Percentiles rank a stretch among this genome's conserved stretches.
phyloP scores from a whole-genome alignment of 2,888 invertebrate species.

The Loripinus fragilis region DNA sequence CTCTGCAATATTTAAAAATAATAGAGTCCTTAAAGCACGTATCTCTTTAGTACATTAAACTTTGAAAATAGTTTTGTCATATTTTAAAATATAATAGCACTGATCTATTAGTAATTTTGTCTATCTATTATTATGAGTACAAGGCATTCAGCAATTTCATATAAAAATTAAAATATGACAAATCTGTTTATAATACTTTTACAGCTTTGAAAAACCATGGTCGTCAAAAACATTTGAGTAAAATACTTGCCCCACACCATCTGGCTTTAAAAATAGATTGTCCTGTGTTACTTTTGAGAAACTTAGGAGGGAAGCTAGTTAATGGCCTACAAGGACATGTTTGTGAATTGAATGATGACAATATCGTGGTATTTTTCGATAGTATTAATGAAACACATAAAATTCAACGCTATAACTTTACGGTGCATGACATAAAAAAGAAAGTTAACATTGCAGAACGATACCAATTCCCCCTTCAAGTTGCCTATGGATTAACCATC shows the following conservation, averaged over 20 bases:
- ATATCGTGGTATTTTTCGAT: slow-evolving; percentile 17
- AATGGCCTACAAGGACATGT: slow-evolving; percentile 43
- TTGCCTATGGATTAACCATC: background rate
- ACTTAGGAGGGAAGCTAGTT: slow-evolving; percentile 29
- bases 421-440: background rate
- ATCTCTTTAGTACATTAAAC: too few species aligned
- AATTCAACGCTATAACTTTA: background rate
- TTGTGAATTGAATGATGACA: background rate
- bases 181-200: too few species aligned
- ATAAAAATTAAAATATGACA: too few species aligned
- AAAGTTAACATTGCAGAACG: background rate
- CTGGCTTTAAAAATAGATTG: slow-evolving; percentile 39
- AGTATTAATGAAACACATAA: background rate
- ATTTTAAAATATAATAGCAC: too few species aligned
- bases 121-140: too few species aligned
- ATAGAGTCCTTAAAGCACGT: too few species aligned
- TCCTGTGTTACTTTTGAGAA: slow-evolving; percentile 35
- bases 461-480: background rate
- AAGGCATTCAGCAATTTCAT: too few species aligned
- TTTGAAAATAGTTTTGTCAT: too few species aligned
- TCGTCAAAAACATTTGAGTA: slow-evolving; percentile 11
- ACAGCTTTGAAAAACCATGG: too few species aligned
- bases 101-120: too few species aligned
- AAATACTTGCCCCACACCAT: slow-evolving; percentile 24
- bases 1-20: too few species aligned